phyloP scores from a whole-genome alignment of 2,113 vertebrate genomes.

The Arvicanthis niloticus region DNA sequence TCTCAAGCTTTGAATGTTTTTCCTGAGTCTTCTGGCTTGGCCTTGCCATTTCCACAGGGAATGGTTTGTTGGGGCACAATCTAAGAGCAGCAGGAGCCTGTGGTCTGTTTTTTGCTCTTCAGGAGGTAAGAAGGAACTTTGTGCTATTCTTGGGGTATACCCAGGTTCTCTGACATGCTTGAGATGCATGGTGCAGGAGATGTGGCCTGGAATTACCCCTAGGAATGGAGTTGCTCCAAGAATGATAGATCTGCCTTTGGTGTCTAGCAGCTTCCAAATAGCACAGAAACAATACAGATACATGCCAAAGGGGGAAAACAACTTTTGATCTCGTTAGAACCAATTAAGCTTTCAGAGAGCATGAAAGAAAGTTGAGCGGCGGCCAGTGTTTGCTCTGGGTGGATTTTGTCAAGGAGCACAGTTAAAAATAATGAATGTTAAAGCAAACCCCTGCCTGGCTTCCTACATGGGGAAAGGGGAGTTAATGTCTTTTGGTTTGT shows the following conservation, averaged over 20 bases:
- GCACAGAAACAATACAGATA: slow-evolving; percentile 74
- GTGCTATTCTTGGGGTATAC: neutral
- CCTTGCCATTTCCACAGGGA: slow-evolving; percentile 19
- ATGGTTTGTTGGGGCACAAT: neutral
- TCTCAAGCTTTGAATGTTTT: neutral
- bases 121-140: slow-evolving; percentile 17
- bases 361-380: slow-evolving; percentile 77
- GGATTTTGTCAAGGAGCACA: slow-evolving; percentile 80
- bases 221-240: slow-evolving; percentile 66
- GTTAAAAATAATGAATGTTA: slow-evolving; percentile 75
- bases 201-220: slow-evolving; percentile 39
- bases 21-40: neutral
- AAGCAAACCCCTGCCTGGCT: slow-evolving; percentile 54
- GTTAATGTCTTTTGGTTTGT: slow-evolving; percentile 13
- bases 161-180: neutral
- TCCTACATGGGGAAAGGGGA: slow-evolving; percentile 52
- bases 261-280: slow-evolving; percentile 80
- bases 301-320: slow-evolving; percentile 64
- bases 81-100: slow-evolving; percentile 48
- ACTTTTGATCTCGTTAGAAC: slow-evolving; percentile 82
- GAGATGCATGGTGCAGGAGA: slow-evolving; percentile 54
- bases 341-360: slow-evolving; percentile 77
- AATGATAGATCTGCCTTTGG: slow-evolving; percentile 78
- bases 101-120: slow-evolving; percentile 72
- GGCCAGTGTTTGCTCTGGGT: slow-evolving; percentile 79